Conservation (phyloP, 2,797 vertebrate genomes). For the Allobates femoralis region DNA sequence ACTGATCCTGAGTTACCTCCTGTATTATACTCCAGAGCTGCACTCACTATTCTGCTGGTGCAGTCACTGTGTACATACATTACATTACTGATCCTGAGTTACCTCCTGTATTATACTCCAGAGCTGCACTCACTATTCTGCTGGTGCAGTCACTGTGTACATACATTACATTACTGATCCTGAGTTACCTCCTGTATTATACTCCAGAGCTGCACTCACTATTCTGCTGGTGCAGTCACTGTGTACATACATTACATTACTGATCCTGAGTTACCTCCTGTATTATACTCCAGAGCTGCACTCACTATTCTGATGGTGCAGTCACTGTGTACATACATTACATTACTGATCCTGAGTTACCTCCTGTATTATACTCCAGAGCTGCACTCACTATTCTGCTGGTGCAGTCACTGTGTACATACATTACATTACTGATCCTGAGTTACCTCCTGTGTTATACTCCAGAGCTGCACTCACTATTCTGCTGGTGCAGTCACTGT, state of each 20-base stretch:
- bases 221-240: no score
- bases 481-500: background rate
- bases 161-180: background rate
- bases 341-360: no score
- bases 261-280: background rate
- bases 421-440: conserved; percentile 2
- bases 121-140: no score
- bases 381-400: background rate
- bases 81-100: background rate
- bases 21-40: conserved; percentile 1
- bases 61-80: conserved; percentile 7
- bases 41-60: no score
- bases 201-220: background rate
- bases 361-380: background rate
- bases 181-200: background rate
- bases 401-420: background rate
- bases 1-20: no score
- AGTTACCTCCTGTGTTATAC: background rate
- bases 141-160: background rate
- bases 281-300: no score
- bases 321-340: conserved; percentile 6
- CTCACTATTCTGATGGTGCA: background rate
- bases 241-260: conserved; percentile 4
- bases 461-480: no score
- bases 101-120: conserved; percentile 2